Base-by-base conservation (phyloP, 2,113 vertebrate species). In the Aspidoscelis tigris region DNA sequence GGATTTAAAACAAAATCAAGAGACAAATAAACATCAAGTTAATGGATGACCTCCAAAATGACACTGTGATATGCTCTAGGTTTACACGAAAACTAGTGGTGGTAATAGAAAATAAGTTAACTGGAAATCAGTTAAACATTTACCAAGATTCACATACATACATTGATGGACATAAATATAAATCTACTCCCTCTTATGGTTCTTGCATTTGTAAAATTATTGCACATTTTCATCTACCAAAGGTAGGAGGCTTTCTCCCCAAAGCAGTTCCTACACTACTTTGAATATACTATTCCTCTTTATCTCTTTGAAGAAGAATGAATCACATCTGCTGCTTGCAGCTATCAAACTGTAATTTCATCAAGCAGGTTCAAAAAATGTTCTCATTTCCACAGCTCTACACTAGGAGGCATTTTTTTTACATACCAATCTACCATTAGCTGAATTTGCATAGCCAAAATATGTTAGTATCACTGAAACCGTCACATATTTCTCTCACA, bases 341-440 rank as follows among this genome's bases (percentile, higher is more conserved):
- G 88, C 87, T 88, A 92, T 80, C 83, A 87, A 92, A 90, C 91
- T 83, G 78, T 75, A 77, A 92, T 84, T 93, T 22, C 87, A 90
- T 74, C 76, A 89, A 91, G 55, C 7, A 76, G 85, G 89, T 81
- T 88, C 84, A 80, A 24, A 11, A 33, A 89, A 90, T 87, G 53
- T 12, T 84, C 80, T 84, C 78, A 90, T 94, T 96, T 43, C 88
- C 64, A 14, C 61, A 77, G 70, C 47, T 86, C 88, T 89, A 92
- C 95, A 96, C 95, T 94, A 96, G 95, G 94, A 94, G 96, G 93
- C 93, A 89, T 58, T 92, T 76, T 91, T 93, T 84, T 92, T 92
- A 91, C 8, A 11, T 71, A 94, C 86, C 86, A 81, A 82, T 84
- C 84, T 81, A 39, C 26, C 76, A 26, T 55, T 71, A 85, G 85